Conservation (phyloP, 2,888 invertebrate species). For the Eupelmus urozonus region DNA sequence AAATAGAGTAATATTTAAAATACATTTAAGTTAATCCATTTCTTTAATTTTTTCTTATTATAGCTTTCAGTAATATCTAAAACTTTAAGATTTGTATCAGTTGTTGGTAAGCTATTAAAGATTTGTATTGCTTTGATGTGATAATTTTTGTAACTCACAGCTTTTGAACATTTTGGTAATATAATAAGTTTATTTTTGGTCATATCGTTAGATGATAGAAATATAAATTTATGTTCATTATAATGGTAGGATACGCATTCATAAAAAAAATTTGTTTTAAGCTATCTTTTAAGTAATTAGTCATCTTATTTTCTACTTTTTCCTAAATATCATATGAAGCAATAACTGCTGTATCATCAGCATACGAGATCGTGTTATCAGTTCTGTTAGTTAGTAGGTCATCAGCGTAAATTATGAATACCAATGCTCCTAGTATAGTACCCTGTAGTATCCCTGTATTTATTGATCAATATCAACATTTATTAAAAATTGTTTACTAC, state of each 20-base stretch:
- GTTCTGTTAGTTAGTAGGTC: neutral
- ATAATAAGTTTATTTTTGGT: conserved; percentile 23
- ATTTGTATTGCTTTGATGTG: conserved; percentile 3
- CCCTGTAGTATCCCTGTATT: neutral
- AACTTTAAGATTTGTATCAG: conserved; percentile 2
- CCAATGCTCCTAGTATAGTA: neutral
- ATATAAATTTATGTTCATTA: neutral
- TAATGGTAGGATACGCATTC: neutral
- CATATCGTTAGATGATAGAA: neutral
- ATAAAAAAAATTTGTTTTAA: neutral
- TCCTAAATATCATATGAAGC: neutral
- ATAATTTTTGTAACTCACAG: conserved; percentile 7
- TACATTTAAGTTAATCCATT: neutral
- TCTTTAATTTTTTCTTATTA: conserved; percentile 57
- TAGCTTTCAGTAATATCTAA: conserved; percentile 30
- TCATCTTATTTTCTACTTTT: neutral
- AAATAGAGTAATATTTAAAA: no score
- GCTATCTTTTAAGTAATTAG: neutral
- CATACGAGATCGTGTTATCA: neutral
- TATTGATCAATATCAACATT: neutral
- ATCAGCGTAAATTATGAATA: neutral
- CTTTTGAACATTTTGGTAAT: conserved; percentile 1
- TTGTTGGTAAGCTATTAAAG: neutral
- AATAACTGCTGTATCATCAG: neutral
- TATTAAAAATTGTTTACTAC: no score